Evolutionary conservation across 2,113 vertebrate species (phyloP), one percentile per base, ranked within the genome.

Genomic region (Notiomystis cincta): DNA sequence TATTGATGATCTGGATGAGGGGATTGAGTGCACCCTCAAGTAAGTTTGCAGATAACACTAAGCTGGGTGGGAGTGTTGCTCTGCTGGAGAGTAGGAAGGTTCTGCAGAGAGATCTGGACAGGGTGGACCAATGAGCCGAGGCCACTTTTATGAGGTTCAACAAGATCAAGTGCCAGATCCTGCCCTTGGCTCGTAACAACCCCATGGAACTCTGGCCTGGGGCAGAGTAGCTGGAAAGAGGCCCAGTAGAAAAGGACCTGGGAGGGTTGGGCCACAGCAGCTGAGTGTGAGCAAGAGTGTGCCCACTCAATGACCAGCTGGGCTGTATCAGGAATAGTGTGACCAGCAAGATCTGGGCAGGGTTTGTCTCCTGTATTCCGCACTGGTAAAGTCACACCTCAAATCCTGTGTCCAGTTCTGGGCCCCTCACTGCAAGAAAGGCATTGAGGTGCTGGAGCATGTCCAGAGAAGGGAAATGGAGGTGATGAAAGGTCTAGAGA

Each of bases 231-330:
- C 21, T 62, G 21, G 38, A 37, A 61, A 71, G 45, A 15, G 2
- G 16, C 7, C 3, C 33, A 62, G 27, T 10, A 53, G 56, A 21
- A 53, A 71, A 83, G 17, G 14, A 83, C 9, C 14, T 44, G 33
- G 33, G 31, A 13, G 8, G 31, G 38, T 1, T 53, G 33, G 22
- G 25, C 27, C 37, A 2, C 7, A 61, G 47, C 0, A 0, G 17
- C 38, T 44, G 27, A 71, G 18, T 0, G 0, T 19, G 25, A 53
- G 13, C 0, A 0, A 21, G 12, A 20, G 6, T 53, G 25, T 51
- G 45, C 10, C 56, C 38, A 37, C 33, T 53, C 25, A 10, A 16
- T 35, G 25, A 20, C 54, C 16, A 4, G 24, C 45, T 44, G 15
- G 31, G 6, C 24, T 42, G 13, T 20, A 35, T 25, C 54, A 51